Conservation (phyloP, 2,797 vertebrate species). For the Schizothorax lantsangensis region DNA sequence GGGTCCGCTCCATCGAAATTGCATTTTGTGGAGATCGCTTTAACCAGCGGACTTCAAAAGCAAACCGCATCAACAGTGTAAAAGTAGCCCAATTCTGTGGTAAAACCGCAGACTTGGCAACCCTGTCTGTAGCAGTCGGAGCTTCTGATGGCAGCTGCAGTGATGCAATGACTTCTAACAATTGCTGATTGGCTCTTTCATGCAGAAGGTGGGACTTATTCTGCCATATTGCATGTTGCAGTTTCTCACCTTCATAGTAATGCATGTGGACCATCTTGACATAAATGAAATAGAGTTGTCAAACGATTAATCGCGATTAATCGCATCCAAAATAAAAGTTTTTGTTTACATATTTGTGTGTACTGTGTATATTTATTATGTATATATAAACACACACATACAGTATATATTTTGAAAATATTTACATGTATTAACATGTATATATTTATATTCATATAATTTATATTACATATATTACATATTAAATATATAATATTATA, state of each 20-base stretch:
- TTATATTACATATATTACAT: not conserved
- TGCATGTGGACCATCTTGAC: not conserved
- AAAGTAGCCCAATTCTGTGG: not conserved
- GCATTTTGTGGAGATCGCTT: not conserved
- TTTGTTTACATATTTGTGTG: not conserved
- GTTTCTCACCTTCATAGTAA: not conserved
- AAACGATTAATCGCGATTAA: no score
- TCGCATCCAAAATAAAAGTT: no score
- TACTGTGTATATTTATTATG: not conserved
- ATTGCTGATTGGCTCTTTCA: not conserved
- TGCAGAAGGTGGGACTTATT: not conserved
- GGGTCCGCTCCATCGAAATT: not conserved
- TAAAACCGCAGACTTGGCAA: not conserved
- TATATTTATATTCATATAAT: not conserved
- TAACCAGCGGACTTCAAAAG: not conserved
- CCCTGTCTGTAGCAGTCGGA: not conserved
- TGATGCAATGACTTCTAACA: not conserved
- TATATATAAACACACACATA: not conserved
- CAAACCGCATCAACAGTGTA: not conserved
- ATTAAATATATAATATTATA: no score
- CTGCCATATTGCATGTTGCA: not conserved
- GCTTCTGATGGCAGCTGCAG: not conserved
- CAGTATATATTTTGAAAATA: not conserved
- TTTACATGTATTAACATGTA: no score
- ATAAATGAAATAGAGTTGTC: no score